phyloP scores from a whole-genome alignment of 1,140 invertebrate species.

The Bombus haemorrhoidalis region DNA sequence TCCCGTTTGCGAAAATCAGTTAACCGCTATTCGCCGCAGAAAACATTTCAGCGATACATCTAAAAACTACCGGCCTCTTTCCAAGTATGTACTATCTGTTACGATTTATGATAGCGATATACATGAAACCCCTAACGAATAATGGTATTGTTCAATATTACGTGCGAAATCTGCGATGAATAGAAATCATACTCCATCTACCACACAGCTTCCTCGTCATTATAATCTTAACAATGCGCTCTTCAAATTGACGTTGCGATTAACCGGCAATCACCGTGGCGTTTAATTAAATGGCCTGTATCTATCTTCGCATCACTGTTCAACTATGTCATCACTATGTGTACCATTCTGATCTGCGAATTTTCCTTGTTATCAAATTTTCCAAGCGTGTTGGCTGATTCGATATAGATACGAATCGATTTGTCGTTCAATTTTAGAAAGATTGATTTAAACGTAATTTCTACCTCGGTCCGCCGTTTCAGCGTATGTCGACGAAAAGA shows the following conservation, averaged over 20 bases:
- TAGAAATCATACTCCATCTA: constrained; percentile 35
- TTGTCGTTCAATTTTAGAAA: background rate
- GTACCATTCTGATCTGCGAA: background rate
- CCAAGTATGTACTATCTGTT: too few relatives aligned
- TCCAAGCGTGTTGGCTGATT: background rate
- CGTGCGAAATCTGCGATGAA: constrained; percentile 30
- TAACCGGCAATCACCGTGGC: constrained; percentile 47
- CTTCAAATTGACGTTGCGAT: constrained; percentile 42
- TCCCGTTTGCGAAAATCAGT: too few relatives aligned
- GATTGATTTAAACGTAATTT: background rate
- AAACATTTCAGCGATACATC: too few relatives aligned
- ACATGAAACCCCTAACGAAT: background rate
- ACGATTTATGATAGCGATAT: too few relatives aligned
- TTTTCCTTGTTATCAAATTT: constrained; percentile 15
- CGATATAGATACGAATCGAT: background rate
- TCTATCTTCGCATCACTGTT: constrained; percentile 15
- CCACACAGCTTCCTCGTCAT: constrained; percentile 27
- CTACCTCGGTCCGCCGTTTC: too few relatives aligned
- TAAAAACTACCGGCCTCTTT: too few relatives aligned
- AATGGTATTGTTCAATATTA: background rate
- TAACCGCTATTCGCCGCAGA: too few relatives aligned
- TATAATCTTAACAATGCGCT: constrained; percentile 45
- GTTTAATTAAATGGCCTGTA: constrained; percentile 52
- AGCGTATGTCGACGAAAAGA: background rate
- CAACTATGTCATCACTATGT: background rate